Conservation (phyloP, 2,797 vertebrate species). For the Sebastiscus albofasciatus region DNA sequence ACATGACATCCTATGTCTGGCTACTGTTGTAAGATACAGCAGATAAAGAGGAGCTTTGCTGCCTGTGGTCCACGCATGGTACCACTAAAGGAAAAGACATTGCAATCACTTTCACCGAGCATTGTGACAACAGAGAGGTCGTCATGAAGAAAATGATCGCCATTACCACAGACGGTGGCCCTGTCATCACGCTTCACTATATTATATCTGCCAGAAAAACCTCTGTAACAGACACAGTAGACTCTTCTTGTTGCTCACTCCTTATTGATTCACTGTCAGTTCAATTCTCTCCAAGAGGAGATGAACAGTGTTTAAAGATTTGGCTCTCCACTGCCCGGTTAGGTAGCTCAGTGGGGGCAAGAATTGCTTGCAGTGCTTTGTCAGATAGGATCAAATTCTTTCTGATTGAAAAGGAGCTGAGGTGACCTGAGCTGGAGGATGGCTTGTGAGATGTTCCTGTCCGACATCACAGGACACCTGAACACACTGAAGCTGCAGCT, state of each 20-base stretch:
- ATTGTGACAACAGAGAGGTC: neutral
- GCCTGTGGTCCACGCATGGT: neutral
- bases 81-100: neutral
- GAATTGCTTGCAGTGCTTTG: neutral
- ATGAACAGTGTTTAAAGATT: neutral
- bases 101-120: neutral
- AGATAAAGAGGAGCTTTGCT: neutral
- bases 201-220: neutral
- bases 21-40: neutral
- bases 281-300: neutral
- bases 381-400: neutral
- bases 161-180: neutral
- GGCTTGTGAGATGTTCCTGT: neutral
- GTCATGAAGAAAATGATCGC: neutral
- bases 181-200: neutral
- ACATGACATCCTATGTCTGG: neutral
- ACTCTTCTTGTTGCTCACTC: neutral
- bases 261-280: neutral
- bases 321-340: neutral
- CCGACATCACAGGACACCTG: neutral
- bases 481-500: neutral
- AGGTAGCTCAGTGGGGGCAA: neutral
- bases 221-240: neutral
- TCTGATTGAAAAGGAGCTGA: neutral
- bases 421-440: neutral